Evolutionary conservation across 2,797 vertebrate genomes (phyloP).

Genomic region (Cuniculus paca): DNA sequence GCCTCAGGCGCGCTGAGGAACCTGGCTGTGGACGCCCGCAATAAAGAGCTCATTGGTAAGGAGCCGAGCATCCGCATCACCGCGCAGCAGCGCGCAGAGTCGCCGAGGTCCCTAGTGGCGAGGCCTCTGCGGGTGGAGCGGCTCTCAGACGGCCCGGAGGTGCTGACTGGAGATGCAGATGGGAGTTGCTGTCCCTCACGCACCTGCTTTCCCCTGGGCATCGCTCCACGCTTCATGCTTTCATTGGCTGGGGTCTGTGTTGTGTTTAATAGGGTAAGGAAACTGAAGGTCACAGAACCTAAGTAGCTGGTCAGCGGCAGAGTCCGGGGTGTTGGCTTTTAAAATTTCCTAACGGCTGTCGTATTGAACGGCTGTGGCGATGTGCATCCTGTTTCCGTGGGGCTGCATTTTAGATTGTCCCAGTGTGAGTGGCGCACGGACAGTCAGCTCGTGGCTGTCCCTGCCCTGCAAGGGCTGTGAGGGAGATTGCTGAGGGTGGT

Average conservation of each 20-base stretch:
- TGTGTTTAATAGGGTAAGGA: background rate
- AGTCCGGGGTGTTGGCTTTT: background rate
- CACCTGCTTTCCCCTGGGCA: background rate
- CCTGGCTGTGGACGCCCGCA: slow-evolving; percentile 95
- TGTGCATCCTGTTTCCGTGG: background rate
- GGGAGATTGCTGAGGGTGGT: background rate
- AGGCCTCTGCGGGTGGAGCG: background rate
- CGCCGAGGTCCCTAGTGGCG: background rate
- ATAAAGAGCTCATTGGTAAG: slow-evolving; percentile 96
- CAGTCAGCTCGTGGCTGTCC: background rate
- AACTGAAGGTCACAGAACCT: background rate
- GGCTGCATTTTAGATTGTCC: slow-evolving; percentile 9
- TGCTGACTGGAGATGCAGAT: background rate
- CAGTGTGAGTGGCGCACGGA: background rate
- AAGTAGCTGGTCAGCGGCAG: background rate
- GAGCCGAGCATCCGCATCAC: background rate
- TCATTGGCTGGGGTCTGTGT: background rate
- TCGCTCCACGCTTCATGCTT: background rate
- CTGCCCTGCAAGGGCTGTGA: background rate
- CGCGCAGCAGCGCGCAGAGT: background rate
- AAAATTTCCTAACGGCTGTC: background rate
- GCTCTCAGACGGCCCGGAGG: background rate
- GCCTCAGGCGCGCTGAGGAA: slow-evolving; percentile 97
- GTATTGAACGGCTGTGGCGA: background rate
- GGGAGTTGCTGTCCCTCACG: background rate